Evolutionary conservation across 2,113 vertebrate genomes (phyloP).

Genomic region (Cyphomyrus discorhynchus): DNA sequence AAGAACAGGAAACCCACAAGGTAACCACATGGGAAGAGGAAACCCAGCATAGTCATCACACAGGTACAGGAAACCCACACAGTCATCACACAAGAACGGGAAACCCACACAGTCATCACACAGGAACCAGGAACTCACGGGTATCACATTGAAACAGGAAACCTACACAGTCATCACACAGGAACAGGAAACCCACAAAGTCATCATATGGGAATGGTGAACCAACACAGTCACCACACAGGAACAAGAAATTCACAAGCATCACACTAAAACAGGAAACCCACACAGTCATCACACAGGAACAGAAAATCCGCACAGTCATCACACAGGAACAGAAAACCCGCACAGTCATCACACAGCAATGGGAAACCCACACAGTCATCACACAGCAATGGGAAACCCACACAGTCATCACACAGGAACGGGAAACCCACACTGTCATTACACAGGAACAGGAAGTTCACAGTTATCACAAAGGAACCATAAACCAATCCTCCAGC

Average conservation of each 20-base stretch:
- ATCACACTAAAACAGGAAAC: not conserved
- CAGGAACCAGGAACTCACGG: too few species aligned
- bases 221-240: not conserved
- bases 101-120: not conserved
- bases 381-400: not conserved
- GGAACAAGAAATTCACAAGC: not conserved
- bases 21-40: not conserved
- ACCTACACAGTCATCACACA: not conserved
- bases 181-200: not conserved
- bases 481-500: constrained; percentile 42
- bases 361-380: not conserved
- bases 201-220: too few species aligned
- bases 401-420: not conserved
- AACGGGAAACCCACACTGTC: not conserved
- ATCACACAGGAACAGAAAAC: not conserved
- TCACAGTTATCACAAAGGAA: constrained; percentile 37
- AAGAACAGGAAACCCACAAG: not conserved
- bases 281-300: too few species aligned
- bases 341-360: not conserved
- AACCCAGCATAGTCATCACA: not conserved
- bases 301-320: not conserved
- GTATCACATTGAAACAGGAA: too few species aligned
- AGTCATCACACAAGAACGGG: too few species aligned
- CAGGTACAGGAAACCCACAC: too few species aligned
- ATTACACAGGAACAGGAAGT: constrained; percentile 16